Evolutionary conservation across 2,113 vertebrate genomes (phyloP).

Genomic region (Zapornia atra): DNA sequence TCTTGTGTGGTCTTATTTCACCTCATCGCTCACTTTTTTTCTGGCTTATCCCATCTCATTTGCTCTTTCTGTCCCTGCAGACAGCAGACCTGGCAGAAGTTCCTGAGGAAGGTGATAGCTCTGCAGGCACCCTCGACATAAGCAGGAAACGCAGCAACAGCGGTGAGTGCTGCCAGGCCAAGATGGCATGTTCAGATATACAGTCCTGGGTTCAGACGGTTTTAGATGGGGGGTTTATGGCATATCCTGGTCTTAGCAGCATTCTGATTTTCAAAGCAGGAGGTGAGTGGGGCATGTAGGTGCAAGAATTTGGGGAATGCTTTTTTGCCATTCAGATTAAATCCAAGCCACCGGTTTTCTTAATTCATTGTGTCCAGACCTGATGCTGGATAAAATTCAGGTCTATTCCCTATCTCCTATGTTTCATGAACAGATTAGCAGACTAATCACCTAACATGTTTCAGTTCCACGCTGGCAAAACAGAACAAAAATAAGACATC

Average conservation of each 20-base stretch:
- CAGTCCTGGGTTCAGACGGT: neutral
- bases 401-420: neutral
- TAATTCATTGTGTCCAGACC: neutral
- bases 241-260: neutral
- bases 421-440: neutral
- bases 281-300: no score
- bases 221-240: neutral
- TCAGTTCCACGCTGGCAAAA: neutral
- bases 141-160: slow-evolving; percentile 89
- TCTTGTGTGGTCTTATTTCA: neutral
- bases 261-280: neutral
- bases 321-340: neutral
- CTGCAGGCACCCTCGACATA: slow-evolving; percentile 77
- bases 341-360: neutral
- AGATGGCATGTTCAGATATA: neutral
- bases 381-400: neutral
- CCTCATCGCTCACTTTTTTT: accelerated
- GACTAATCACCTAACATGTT: neutral
- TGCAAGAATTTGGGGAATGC: neutral
- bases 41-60: neutral
- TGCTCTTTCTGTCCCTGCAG: slow-evolving; percentile 72
- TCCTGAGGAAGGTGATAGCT: slow-evolving; percentile 84
- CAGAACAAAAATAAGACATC: neutral
- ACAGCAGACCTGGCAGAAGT: slow-evolving; percentile 90
- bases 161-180: slow-evolving; percentile 75